Percentiles rank a stretch among this genome's conserved stretches.
These are phyloP conservation scores for Orientallactaga bullata DNA, from an alignment of 2,113 vertebrate genomes.

Conservation along the genomic window DNA sequence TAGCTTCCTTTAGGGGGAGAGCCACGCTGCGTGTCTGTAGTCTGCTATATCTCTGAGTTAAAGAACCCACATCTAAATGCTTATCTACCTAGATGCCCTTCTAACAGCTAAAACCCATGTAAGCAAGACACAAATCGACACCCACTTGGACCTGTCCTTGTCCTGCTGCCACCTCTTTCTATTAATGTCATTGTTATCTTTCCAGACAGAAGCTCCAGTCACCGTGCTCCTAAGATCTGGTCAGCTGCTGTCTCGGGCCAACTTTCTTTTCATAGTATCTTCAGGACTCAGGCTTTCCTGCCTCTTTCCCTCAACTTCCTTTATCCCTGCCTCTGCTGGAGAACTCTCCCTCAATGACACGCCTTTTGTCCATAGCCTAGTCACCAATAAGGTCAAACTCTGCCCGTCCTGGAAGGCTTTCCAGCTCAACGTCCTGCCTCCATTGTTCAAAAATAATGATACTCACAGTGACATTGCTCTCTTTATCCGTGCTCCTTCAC, in stretches of 20 bases:
- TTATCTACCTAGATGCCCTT: not conserved
- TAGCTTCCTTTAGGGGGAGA: not conserved
- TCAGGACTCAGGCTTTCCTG: constrained; percentile 43
- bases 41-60: not conserved
- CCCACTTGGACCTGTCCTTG: not conserved
- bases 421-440: too few relatives aligned
- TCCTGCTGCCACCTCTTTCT: not conserved
- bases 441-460: not conserved
- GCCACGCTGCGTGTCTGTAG: not conserved
- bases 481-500: not conserved
- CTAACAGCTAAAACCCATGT: not conserved
- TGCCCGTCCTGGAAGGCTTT: not conserved
- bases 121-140: not conserved
- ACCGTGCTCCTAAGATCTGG: not conserved
- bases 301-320: constrained; percentile 43
- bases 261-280: constrained; percentile 52
- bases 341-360: not conserved
- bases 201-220: constrained; percentile 3
- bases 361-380: not conserved
- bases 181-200: not conserved
- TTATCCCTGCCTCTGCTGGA: not conserved
- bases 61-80: not conserved
- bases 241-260: not conserved
- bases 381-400: not conserved
- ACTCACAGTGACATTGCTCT: not conserved